A percentile compares a stretch with the other conserved stretches of the same genome.
These are phyloP conservation scores for Oryzias curvinotus DNA, from an alignment of 2,113 vertebrate species.

Conservation along the genomic window DNA sequence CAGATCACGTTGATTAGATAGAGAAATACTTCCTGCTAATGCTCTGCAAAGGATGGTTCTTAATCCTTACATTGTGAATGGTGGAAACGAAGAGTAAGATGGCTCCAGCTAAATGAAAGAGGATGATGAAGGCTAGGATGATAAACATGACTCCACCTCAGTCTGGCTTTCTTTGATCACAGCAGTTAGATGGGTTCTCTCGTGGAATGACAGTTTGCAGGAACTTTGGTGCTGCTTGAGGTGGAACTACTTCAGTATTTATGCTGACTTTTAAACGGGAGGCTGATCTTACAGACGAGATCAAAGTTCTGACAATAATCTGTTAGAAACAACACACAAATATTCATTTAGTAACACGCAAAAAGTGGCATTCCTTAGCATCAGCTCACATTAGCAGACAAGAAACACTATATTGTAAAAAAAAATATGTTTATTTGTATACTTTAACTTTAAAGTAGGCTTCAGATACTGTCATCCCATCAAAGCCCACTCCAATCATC, in stretches of 20 bases:
- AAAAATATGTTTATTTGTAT: too few relatives aligned
- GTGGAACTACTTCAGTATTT: constrained; percentile 9
- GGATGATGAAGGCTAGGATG: constrained; percentile 77
- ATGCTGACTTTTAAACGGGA: constrained; percentile 8
- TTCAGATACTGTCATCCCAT: background rate
- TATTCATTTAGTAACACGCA: constrained; percentile 18
- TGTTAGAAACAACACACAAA: constrained; percentile 14
- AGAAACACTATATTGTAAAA: background rate
- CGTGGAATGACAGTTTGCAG: background rate
- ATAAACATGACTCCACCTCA: constrained; percentile 74
- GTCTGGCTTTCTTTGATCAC: background rate
- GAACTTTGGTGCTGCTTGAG: background rate
- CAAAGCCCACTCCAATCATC: too few relatives aligned
- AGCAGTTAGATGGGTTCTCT: background rate
- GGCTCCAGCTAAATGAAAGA: constrained; percentile 75
- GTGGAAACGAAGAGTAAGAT: constrained; percentile 76
- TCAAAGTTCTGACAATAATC: constrained; percentile 11
- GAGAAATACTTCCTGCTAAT: too few relatives aligned
- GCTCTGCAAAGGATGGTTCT: background rate
- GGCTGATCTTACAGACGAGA: constrained; percentile 14
- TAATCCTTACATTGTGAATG: constrained; percentile 75
- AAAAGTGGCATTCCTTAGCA: background rate
- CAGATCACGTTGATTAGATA: too few relatives aligned
- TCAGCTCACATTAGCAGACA: background rate
- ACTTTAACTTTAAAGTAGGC: background rate